phyloP scores from a whole-genome alignment of 2,113 vertebrate species.

The Meriones unguiculatus region DNA sequence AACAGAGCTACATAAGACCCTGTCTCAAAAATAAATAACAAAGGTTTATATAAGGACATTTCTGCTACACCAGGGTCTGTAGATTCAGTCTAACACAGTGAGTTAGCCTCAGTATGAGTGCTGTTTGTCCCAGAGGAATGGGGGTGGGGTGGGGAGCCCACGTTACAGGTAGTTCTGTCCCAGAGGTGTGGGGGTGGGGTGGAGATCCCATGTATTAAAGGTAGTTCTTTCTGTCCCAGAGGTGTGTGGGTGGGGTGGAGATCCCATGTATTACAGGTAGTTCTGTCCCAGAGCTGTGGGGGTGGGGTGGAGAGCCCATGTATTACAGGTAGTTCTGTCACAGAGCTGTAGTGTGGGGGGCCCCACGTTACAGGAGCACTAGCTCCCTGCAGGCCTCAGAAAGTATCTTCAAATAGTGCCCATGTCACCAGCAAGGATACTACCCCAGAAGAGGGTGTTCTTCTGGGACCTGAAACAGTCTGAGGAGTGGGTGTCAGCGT shows the following conservation, averaged over 20 bases:
- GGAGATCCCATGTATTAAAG: neutral
- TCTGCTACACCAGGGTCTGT: neutral
- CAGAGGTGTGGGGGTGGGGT: no score
- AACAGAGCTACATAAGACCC: no score
- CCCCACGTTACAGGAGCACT: neutral
- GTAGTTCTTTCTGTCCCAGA: no score
- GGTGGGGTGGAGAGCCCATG: neutral
- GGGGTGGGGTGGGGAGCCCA: neutral
- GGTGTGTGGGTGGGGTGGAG: no score
- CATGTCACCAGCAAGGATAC: neutral
- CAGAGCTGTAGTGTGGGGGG: no score
- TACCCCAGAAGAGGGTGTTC: neutral
- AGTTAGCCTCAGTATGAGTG: neutral
- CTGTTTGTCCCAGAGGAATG: no score
- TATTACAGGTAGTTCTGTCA: no score
- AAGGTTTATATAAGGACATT: neutral
- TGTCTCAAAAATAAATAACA: neutral
- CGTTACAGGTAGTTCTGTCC: neutral
- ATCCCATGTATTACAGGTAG: neutral
- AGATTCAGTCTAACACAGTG: neutral
- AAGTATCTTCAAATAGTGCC: neutral
- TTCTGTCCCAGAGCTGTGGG: no score
- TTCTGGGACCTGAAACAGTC: neutral
- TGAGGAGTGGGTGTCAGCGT: accelerated
- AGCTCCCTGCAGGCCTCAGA: neutral